phyloP scores from a whole-genome alignment of 2,113 vertebrate species.

The Microtus montanus region DNA sequence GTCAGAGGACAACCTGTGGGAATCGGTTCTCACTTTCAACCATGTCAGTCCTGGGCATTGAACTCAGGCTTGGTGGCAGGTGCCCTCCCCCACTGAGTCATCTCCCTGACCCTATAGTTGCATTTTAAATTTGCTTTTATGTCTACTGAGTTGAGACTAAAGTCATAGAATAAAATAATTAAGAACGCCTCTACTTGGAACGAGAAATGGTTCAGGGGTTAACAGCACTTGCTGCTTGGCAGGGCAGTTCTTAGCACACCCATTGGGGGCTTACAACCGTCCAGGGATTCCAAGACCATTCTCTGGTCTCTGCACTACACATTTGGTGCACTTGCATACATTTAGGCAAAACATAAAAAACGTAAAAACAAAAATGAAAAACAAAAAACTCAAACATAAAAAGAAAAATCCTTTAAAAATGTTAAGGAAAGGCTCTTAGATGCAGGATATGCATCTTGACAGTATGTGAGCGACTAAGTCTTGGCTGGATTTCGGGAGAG shows the following conservation, averaged over 20 bases:
- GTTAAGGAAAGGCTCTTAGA: background rate
- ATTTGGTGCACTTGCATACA: background rate
- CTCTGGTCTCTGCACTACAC: background rate
- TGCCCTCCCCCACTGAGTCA: background rate
- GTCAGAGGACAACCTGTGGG: background rate
- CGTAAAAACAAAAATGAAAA: background rate
- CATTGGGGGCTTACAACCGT: too few relatives aligned
- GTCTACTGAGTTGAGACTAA: background rate
- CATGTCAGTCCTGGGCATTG: background rate
- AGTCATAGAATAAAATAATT: background rate
- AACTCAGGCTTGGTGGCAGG: background rate
- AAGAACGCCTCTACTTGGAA: background rate
- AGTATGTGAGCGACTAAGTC: background rate
- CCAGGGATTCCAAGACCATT: background rate
- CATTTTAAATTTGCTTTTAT: slow-evolving; percentile 21
- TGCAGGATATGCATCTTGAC: background rate
- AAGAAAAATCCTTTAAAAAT: background rate
- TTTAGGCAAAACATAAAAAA: background rate
- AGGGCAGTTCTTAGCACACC: background rate
- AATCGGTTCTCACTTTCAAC: background rate
- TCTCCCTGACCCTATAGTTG: background rate
- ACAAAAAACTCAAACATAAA: background rate
- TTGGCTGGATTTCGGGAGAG: background rate
- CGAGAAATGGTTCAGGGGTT: background rate
- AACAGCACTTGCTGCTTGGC: background rate